Conservation (phyloP, 2,113 vertebrate genomes). For the Baryphthengus martii region DNA sequence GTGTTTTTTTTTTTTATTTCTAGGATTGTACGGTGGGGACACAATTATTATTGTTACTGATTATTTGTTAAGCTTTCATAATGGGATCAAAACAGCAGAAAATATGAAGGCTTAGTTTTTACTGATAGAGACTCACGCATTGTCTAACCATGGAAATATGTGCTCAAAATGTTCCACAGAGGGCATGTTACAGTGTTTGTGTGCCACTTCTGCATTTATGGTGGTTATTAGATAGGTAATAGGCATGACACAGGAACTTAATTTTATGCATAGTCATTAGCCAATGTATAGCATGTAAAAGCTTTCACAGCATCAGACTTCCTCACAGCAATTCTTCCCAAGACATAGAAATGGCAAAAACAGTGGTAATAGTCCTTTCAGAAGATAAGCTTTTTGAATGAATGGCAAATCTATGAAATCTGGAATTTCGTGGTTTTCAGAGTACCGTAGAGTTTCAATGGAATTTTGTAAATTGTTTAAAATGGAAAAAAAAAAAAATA, state of each 20-base stretch:
- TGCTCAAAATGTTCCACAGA: background rate
- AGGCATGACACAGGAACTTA: background rate
- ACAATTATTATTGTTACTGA: background rate
- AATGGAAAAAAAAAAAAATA: background rate
- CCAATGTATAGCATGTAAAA: background rate
- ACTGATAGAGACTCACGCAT: rapidly evolving
- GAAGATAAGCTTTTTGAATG: background rate
- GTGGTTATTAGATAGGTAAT: background rate
- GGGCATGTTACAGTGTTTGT: background rate
- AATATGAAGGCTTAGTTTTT: background rate
- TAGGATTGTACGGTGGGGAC: background rate
- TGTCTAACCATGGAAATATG: background rate
- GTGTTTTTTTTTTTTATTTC: background rate
- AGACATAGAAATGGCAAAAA: background rate
- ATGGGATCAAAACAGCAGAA: background rate
- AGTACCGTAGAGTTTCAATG: background rate
- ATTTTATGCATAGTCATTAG: background rate
- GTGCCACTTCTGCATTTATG: background rate
- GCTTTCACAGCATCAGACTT: background rate
- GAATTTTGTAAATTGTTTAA: background rate
- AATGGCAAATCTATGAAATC: background rate
- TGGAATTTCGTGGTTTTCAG: background rate
- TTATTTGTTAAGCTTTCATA: background rate
- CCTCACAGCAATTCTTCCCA: background rate
- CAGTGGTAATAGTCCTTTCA: background rate